phyloP scores from a whole-genome alignment of 2,113 vertebrate genomes.

The Tor tambroides region DNA sequence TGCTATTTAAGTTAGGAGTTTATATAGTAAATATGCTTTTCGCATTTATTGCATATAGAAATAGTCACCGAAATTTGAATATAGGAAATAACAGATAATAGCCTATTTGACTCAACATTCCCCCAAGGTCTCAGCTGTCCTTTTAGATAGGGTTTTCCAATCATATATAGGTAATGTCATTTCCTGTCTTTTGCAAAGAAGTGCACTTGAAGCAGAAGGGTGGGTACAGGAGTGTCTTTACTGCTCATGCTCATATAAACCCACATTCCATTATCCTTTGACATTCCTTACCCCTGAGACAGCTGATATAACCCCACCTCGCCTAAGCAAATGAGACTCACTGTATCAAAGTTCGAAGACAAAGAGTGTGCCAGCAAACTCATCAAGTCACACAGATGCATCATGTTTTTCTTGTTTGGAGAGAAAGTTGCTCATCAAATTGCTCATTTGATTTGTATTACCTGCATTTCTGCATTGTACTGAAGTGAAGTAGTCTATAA shows the following conservation, averaged over 20 bases:
- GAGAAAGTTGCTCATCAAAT: background rate
- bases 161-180: background rate
- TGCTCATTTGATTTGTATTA: background rate
- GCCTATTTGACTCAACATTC: background rate
- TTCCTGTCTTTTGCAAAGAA: background rate
- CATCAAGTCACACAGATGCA: background rate
- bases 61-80: background rate
- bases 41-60: background rate
- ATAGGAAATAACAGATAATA: background rate
- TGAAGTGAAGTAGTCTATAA: background rate
- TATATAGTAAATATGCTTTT: background rate
- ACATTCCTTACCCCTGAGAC: background rate
- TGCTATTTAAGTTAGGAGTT: background rate
- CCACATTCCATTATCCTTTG: background rate
- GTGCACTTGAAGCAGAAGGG: conserved; percentile 18
- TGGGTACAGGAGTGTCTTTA: conserved; percentile 30
- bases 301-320: conserved; percentile 5
- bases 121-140: background rate
- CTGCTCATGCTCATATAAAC: background rate
- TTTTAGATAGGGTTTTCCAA: background rate
- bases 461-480: background rate
- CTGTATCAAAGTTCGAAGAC: conserved; percentile 15
- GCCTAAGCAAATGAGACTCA: background rate
- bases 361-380: background rate
- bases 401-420: background rate